These are phyloP conservation scores for Xylocopa sonorina DNA, from an alignment of 1,140 invertebrate genomes.

Conservation along the genomic window DNA sequence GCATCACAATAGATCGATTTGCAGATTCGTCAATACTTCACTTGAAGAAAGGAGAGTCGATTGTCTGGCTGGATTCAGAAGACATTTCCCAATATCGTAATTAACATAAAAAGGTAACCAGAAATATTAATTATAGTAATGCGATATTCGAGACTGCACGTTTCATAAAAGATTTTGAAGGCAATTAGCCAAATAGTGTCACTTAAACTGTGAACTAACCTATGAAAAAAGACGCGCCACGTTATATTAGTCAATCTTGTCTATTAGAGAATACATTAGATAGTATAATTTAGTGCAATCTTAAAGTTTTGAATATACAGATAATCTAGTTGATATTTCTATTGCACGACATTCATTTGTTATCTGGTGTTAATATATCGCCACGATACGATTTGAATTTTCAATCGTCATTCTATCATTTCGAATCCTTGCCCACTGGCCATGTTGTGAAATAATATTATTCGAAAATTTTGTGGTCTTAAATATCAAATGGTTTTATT, in stretches of 20 bases:
- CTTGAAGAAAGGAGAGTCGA: background rate
- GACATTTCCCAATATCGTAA: background rate
- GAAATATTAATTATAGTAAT: background rate
- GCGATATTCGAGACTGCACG: too few species aligned
- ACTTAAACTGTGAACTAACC: background rate
- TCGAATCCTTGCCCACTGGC: background rate
- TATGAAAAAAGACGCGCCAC: background rate
- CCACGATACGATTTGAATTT: background rate
- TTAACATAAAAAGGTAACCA: background rate
- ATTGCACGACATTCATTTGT: background rate
- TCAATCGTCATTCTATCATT: too few species aligned
- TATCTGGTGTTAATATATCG: background rate
- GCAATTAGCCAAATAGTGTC: too few species aligned
- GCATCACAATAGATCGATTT: background rate
- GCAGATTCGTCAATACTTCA: background rate
- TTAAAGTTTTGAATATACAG: background rate
- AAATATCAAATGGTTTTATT: too few species aligned
- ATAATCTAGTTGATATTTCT: background rate
- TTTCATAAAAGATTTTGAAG: too few species aligned
- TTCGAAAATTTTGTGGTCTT: too few species aligned
- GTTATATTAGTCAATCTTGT: background rate
- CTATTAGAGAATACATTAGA: background rate
- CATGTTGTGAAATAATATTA: background rate
- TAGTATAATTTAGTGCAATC: background rate
- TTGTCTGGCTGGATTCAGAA: background rate